phyloP scores from a whole-genome alignment of 1,140 invertebrate genomes.

The Eupristina koningsbergeri region DNA sequence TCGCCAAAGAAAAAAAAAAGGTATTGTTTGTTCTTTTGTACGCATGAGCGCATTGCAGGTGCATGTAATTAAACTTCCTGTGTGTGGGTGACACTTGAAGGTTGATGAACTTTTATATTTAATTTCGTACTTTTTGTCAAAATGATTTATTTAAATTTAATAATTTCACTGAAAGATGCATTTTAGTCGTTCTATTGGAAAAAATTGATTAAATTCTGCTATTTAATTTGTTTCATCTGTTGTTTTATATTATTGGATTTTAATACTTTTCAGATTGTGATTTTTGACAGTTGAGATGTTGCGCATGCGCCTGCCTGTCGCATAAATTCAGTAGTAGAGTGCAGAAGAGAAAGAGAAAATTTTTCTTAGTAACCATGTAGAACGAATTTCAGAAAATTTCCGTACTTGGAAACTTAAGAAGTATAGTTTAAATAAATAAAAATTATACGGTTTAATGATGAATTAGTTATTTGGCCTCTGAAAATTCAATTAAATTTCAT shows the following conservation, averaged over 20 bases:
- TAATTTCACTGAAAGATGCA: no score
- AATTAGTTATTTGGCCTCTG: not conserved
- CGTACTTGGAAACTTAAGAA: not conserved
- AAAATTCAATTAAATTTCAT: not conserved
- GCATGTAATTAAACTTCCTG: not conserved
- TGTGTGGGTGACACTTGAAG: not conserved
- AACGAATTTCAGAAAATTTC: not conserved
- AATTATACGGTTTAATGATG: not conserved
- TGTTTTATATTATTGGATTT: no score
- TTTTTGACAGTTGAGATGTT: slow-evolving; percentile 31
- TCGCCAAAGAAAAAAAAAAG: not conserved
- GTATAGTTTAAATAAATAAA: not conserved
- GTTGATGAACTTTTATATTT: not conserved
- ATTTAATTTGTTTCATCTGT: no score
- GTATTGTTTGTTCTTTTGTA: not conserved
- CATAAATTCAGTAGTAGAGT: not conserved
- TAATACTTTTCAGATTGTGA: no score
- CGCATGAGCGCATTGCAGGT: not conserved
- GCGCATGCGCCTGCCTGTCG: slow-evolving; percentile 23
- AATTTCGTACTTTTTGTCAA: not conserved
- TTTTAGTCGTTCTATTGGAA: no score
- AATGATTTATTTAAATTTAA: not conserved
- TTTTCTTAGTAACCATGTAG: not conserved
- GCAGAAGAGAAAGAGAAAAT: slow-evolving; percentile 9
- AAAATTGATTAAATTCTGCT: no score